A percentile compares a stretch with the other conserved stretches of the same genome.
phyloP scores from a whole-genome alignment of 2,888 invertebrate species.

The Nomada ruficornis region DNA sequence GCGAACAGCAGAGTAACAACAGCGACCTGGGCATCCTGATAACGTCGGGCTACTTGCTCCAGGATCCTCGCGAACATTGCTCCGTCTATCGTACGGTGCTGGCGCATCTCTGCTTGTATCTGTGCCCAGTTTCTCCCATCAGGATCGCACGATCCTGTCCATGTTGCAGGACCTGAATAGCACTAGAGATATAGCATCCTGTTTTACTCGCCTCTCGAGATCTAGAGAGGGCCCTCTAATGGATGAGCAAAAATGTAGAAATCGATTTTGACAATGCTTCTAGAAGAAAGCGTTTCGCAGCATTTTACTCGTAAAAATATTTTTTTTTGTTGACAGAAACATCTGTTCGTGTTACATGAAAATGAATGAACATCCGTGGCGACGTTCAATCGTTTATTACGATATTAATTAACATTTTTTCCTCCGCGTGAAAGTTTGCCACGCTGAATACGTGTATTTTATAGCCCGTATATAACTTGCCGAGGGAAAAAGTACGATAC shows the following conservation, averaged over 20 bases:
- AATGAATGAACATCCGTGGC: too few species aligned
- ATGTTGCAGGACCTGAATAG: slow-evolving; percentile 41
- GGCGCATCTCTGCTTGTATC: slow-evolving; percentile 53
- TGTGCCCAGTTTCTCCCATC: slow-evolving; percentile 33
- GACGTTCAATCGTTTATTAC: too few species aligned
- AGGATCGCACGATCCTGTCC: slow-evolving; percentile 40
- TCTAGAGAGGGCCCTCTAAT: not conserved
- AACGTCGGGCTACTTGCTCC: slow-evolving; percentile 37
- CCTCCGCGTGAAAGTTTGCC: too few species aligned
- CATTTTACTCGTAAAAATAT: too few species aligned
- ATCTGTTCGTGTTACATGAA: too few species aligned
- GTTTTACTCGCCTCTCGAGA: slow-evolving; percentile 2
- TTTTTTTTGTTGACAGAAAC: too few species aligned
- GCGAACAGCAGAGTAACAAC: slow-evolving; percentile 28
- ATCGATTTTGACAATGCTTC: too few species aligned
- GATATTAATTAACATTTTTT: too few species aligned
- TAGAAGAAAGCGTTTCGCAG: too few species aligned
- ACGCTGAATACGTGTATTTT: too few species aligned
- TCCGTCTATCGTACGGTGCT: slow-evolving; percentile 49
- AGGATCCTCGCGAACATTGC: slow-evolving; percentile 37
- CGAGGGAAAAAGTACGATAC: not conserved
- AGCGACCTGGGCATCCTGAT: slow-evolving; percentile 50
- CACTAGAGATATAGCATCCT: slow-evolving; percentile 26
- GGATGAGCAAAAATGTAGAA: too few species aligned
- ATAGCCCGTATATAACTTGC: too few species aligned